Conservation (phyloP, 2,113 vertebrate species). For the Nansenia antarctica region DNA sequence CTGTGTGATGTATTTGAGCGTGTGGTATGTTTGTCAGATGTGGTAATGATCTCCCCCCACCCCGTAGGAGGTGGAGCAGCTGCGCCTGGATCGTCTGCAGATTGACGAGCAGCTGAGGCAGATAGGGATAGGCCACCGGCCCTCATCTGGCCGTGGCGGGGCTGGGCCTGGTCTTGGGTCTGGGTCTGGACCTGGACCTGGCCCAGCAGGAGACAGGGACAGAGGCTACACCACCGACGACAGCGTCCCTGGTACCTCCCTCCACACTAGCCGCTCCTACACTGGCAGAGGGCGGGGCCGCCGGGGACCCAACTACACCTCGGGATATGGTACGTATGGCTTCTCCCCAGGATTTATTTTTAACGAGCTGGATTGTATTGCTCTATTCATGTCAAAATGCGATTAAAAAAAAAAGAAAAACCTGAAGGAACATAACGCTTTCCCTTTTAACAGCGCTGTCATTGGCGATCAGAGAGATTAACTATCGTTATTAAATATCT, state of each 20-base stretch:
- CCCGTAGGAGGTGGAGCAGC: slow-evolving; percentile 93
- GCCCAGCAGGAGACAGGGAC: slow-evolving; percentile 68
- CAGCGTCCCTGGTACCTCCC: slow-evolving; percentile 75
- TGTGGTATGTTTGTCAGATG: neutral
- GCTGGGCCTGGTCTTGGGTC: too few relatives aligned
- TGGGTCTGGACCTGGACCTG: too few relatives aligned
- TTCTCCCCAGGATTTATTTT: too few relatives aligned
- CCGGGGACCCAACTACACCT: slow-evolving; percentile 88
- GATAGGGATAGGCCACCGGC: slow-evolving; percentile 88
- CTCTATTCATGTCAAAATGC: too few relatives aligned
- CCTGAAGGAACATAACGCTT: too few relatives aligned
- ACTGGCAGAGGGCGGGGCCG: slow-evolving; percentile 90
- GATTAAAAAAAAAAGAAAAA: too few relatives aligned
- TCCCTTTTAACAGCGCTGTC: too few relatives aligned
- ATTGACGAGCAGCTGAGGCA: slow-evolving; percentile 97
- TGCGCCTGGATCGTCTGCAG: slow-evolving; percentile 94
- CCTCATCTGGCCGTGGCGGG: slow-evolving; percentile 77
- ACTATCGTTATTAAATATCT: too few relatives aligned
- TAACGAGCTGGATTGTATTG: too few relatives aligned
- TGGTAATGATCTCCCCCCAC: too few relatives aligned
- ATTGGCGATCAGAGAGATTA: too few relatives aligned
- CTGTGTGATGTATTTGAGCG: neutral
- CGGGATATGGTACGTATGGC: slow-evolving; percentile 84
- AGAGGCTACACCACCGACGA: slow-evolving; percentile 86
- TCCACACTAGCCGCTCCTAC: slow-evolving; percentile 90